Evolutionary conservation across 2,113 vertebrate genomes (phyloP), one percentile per base, ranked within the genome.

Genomic region (Bufo gargarizans): DNA sequence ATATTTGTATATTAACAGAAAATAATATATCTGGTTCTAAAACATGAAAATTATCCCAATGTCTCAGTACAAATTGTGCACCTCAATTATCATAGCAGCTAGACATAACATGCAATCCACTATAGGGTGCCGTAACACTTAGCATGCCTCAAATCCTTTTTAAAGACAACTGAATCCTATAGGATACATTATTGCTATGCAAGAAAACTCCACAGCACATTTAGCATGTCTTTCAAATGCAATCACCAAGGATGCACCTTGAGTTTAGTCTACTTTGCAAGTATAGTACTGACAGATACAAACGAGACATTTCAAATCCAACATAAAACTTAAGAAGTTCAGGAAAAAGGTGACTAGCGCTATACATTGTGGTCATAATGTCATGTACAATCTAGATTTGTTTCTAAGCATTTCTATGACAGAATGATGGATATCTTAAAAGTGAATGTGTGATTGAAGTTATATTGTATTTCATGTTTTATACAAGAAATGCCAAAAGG

Each of bases 211-310:
- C 58, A 82, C 10, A n/a, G 58, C 65, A 12, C 58, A 65, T n/a
- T 43, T 81, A 81, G 16, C 78, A 59, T 80, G 14, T 19, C 79
- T 61, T 61, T 47, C 16, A 81, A 47, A 61, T 65, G 43, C 80
- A 82, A 82, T 43, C 22, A 19, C 4, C 22, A 82, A 14, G 5
- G 7, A 82, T 47, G 58, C 16, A 19, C 45, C 12, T 82, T 82
- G 17, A 1, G 5, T 61, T 47, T 45, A 10, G 8, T 45, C 16
- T 45, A 45, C 16, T 61, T 82, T 63, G 19, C 6, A 19, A 45
- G 76, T 56, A 56, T 56, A 78, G 50, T 1, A n/a, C 5, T 77
- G 50, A 20, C 47, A 53, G 76, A 56, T 22, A n/a, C 20, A 78
- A 78, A 78, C 47, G 9, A 22, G n/a, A 4, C 19, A 76, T 19